Evolutionary conservation across 2,797 vertebrate species (phyloP).

Genomic region (Rhinella marina): DNA sequence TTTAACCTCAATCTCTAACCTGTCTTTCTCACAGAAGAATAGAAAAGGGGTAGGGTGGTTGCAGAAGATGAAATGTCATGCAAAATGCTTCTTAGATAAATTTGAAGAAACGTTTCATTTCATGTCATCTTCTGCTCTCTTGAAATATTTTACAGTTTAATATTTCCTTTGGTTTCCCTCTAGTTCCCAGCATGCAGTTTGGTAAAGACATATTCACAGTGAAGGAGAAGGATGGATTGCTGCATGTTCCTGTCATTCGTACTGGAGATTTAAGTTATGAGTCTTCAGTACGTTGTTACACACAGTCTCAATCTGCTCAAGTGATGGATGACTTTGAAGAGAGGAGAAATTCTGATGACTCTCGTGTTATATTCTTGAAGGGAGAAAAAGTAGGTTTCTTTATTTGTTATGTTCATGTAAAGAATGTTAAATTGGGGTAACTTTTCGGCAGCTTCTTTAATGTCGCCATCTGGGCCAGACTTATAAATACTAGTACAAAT

Average conservation of each 20-base stretch:
- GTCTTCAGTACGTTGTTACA: constrained; percentile 92
- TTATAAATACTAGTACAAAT: neutral
- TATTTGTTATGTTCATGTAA: neutral
- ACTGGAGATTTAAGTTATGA: constrained; percentile 89
- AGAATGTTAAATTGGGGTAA: neutral
- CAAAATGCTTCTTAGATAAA: neutral
- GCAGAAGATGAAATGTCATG: too few relatives aligned
- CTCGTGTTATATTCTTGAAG: constrained; percentile 86
- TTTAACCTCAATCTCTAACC: too few relatives aligned
- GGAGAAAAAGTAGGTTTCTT: constrained; percentile 86
- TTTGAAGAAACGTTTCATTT: neutral
- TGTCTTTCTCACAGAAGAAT: too few relatives aligned
- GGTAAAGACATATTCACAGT: constrained; percentile 82
- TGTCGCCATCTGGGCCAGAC: neutral
- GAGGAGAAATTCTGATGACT: constrained; percentile 87
- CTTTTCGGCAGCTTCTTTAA: neutral
- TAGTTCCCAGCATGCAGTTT: constrained; percentile 98
- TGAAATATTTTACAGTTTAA: neutral
- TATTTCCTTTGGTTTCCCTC: constrained; percentile 21
- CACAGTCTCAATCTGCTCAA: constrained; percentile 85
- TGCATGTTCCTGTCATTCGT: constrained; percentile 85
- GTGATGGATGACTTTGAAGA: constrained; percentile 91
- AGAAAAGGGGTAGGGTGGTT: too few relatives aligned
- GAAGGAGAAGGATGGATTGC: constrained; percentile 84
- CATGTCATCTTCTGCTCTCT: neutral